Conservation (phyloP, 2,888 invertebrate species). For the Chloroclystis v-ata region DNA sequence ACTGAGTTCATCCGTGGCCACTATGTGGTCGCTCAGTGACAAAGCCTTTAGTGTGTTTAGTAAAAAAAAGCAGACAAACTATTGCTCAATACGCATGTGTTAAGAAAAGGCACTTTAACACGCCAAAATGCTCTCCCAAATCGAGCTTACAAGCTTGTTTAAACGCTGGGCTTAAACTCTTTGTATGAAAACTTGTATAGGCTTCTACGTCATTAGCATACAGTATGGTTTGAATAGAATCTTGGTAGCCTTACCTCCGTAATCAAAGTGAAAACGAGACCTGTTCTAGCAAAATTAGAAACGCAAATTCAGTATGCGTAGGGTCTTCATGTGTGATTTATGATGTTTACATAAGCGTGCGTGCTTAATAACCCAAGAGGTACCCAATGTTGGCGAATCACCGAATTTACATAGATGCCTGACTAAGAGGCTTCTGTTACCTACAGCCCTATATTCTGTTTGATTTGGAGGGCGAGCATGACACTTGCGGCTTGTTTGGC, state of each 20-base stretch:
- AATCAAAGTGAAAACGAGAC: neutral
- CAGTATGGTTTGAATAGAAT: neutral
- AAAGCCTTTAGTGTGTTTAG: too few relatives aligned
- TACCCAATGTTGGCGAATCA: slow-evolving; percentile 40
- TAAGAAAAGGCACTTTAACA: too few relatives aligned
- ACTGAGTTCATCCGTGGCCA: too few relatives aligned
- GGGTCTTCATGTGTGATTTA: slow-evolving; percentile 65
- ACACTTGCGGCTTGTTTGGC: neutral
- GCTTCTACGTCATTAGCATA: neutral
- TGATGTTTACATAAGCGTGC: slow-evolving; percentile 57
- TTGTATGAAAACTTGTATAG: neutral
- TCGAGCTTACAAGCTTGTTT: too few relatives aligned
- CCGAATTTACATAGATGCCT: slow-evolving; percentile 37
- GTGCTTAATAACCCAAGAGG: slow-evolving; percentile 64
- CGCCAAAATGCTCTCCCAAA: too few relatives aligned
- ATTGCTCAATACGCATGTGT: too few relatives aligned
- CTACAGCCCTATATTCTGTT: slow-evolving; percentile 5
- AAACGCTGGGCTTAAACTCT: too few relatives aligned
- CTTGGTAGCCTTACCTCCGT: neutral
- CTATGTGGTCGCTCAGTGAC: too few relatives aligned
- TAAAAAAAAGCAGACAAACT: too few relatives aligned
- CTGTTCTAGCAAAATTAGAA: slow-evolving; percentile 53
- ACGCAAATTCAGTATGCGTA: slow-evolving; percentile 60
- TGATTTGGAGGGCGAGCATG: neutral
- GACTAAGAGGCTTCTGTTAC: slow-evolving; percentile 11